A percentile compares a stretch with the other conserved stretches of the same genome.
phyloP scores from a whole-genome alignment of 1,140 invertebrate species.

The Anoplolepis gracilipes region DNA sequence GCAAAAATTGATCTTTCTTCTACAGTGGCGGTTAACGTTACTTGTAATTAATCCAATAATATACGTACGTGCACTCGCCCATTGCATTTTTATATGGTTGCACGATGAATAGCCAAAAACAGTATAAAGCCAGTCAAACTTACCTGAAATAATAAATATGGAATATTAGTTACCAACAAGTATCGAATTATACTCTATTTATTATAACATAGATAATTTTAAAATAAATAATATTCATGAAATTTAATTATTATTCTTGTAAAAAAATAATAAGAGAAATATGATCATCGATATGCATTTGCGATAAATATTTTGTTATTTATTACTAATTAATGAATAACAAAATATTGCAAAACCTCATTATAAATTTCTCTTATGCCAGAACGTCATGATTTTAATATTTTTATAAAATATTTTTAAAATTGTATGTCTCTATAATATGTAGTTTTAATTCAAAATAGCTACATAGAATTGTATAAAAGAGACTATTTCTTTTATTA shows the following conservation, averaged over 20 bases:
- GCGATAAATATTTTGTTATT: neutral
- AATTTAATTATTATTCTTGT: neutral
- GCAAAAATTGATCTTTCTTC: slow-evolving; percentile 54
- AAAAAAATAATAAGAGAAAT: neutral
- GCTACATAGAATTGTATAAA: neutral
- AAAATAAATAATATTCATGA: neutral
- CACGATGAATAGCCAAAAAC: neutral
- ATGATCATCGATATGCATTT: neutral
- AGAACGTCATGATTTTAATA: neutral
- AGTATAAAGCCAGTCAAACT: neutral
- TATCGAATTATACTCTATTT: neutral
- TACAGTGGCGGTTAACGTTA: slow-evolving; percentile 30
- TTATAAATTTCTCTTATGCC: neutral
- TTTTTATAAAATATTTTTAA: neutral
- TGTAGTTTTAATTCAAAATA: no score
- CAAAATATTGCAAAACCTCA: neutral
- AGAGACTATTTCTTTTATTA: neutral
- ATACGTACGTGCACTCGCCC: slow-evolving; percentile 32
- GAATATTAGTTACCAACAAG: neutral
- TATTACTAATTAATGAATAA: neutral
- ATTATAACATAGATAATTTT: neutral
- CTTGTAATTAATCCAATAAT: slow-evolving; percentile 54
- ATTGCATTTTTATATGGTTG: neutral
- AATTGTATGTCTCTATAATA: no score
- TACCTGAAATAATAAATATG: slow-evolving; percentile 39